Evolutionary conservation across 2,113 vertebrate genomes (phyloP).

Genomic region (Fulica atra): DNA sequence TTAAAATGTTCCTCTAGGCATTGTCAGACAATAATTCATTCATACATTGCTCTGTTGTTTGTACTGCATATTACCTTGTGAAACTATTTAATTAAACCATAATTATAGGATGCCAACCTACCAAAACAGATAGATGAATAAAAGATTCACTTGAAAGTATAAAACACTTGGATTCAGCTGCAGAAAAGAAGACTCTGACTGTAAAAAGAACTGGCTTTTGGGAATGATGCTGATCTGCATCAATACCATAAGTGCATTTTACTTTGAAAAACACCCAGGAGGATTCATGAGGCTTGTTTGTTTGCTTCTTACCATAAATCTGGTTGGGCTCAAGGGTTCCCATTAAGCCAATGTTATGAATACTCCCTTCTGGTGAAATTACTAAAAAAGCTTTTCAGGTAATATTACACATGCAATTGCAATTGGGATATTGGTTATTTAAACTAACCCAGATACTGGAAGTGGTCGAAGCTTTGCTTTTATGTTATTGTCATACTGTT

Average conservation of each 20-base stretch:
- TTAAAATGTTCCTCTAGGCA: background rate
- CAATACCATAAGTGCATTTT: constrained; percentile 37
- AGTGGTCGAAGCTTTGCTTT: background rate
- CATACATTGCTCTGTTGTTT: background rate
- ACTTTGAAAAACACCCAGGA: constrained; percentile 25
- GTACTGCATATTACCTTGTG: background rate
- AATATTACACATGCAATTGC: background rate
- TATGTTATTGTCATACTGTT: background rate
- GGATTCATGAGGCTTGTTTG: constrained; percentile 6
- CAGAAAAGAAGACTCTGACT: constrained; percentile 22
- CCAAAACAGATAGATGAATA: constrained; percentile 30
- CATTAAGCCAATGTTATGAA: background rate
- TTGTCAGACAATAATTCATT: background rate
- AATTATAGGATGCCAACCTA: constrained; percentile 5
- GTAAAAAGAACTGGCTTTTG: constrained; percentile 18
- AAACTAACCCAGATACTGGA: background rate
- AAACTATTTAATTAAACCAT: constrained; percentile 62
- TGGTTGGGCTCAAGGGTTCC: background rate
- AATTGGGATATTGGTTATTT: background rate
- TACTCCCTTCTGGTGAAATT: background rate
- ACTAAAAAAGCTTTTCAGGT: background rate
- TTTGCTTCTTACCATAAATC: background rate
- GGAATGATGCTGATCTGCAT: constrained; percentile 34
- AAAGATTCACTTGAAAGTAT: constrained; percentile 29
- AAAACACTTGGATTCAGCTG: constrained; percentile 22